Evolutionary conservation across 2,113 vertebrate species (phyloP), one percentile per base, ranked within the genome.

Genomic region (Probosciger aterrimus): DNA sequence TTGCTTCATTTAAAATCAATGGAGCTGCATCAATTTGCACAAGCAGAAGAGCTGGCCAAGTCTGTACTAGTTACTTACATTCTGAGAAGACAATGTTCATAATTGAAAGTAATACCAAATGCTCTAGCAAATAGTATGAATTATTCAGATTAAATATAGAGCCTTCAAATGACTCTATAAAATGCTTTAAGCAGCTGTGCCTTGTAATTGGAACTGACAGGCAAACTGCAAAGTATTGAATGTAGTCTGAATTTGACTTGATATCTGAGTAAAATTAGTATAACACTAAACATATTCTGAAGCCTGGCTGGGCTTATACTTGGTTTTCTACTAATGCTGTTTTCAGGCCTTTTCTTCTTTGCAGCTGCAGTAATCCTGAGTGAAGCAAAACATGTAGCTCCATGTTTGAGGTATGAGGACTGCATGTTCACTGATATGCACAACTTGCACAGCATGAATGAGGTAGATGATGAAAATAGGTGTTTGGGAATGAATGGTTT

Each of bases 91-190:
- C 94, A 93, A 84, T 94, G 92, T 90, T 96, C 92, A 73, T 96
- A 97, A 97, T 94, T 97, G 95, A 96, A 96, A 97, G 91, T 93
- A 96, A 97, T 96, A 92, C 86, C 89, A 94, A 97, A 96, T 90
- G 91, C 88, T 94, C 74, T 68, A 93, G 65, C 31, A 91, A 94
- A 97, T 90, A 94, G 81, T 92, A 92, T 88, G 91, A 94, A 95
- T 95, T 92, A 96, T 93, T 96, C 96, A 96, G 74, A 95, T 96
- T 96, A 96, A 97, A 96, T 92, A 88, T 92, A 93, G 86, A 95
- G 89, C 23, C 78, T 96, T 96, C 92, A 94, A 97, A 95, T 81
- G 80, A 86, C 94, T 96, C 86, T 50, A 50, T 92, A 83, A 95
- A 97, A 94, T 91, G 84, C 77, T 91, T 64, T 95, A 92, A 97